Base-by-base conservation (phyloP, 1,140 invertebrate genomes). In the Drosophila truncata region DNA sequence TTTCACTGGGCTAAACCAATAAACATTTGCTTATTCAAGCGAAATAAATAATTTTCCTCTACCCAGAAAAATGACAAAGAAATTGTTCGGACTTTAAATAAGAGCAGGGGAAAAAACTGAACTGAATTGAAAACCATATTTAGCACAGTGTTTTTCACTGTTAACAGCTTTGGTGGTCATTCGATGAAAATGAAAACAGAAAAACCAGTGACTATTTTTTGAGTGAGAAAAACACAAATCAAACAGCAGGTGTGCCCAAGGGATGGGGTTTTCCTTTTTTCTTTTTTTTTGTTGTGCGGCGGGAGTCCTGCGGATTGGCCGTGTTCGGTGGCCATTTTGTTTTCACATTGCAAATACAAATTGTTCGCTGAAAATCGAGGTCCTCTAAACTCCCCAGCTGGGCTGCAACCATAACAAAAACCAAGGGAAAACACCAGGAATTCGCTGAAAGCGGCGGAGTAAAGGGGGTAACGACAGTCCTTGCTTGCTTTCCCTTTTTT, bases 271-370 rank as follows among this genome's bases (percentile, higher is more conserved):
- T 49, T 13, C 1, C 6, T 16, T 25, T 25, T 46, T 46, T 46
- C 10, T 4, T n/a, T 4, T 1, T 18, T 44, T n/a, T 35, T 54
- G 14, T 52, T 47, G 50, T 54, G 23, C 10, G 14, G 46, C 29
- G 10, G 25, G 41, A 31, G 59, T 52, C 61, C 47, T 25, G 49
- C 42, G 62, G 55, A 44, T 66, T 59, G 73, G 54, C 54, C 46
- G 31, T 52, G 62, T 77, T 72, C 62, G 62, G 44, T 76, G 71
- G 82, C 82, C 84, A 88, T 87, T 87, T 87, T 87, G 84, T 84
- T 88, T 81, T 70, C 78, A 74, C 84, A 84, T 74, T 70, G 85
- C 85, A 88, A 88, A 88, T 81, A 88, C 85, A 88, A 88, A 88
- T 88, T 90, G 80, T 80, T 77, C 65, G 84, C 60, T 55, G 44